Evolutionary conservation across 2,113 vertebrate genomes (phyloP).

Genomic region (Stomatorhinus ivindoensis): DNA sequence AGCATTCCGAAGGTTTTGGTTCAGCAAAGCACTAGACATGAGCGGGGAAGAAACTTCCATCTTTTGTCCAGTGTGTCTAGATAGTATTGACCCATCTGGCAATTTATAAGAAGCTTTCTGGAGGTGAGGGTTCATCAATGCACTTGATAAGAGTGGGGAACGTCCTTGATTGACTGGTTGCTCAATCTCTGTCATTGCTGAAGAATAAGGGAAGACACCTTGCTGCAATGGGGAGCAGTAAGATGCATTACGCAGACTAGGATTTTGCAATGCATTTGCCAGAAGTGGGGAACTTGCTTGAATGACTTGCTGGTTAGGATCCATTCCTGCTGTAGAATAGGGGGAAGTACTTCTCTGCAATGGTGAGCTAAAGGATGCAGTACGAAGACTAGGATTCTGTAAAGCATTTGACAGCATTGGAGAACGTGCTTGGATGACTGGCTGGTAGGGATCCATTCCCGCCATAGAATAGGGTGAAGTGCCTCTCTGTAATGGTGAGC

Average conservation of each 20-base stretch:
- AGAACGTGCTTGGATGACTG: not conserved
- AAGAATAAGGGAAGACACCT: constrained; percentile 17
- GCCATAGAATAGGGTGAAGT: constrained; percentile 39
- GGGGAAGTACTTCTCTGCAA: constrained; percentile 47
- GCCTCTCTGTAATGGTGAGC: constrained; percentile 48
- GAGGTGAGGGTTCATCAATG: constrained; percentile 36
- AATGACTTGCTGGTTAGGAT: not conserved
- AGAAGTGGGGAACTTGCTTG: constrained; percentile 29
- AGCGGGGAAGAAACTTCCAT: constrained; percentile 27
- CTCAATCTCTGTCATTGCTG: constrained; percentile 18
- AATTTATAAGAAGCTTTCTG: constrained; percentile 53
- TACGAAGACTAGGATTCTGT: constrained; percentile 47
- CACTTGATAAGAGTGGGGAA: constrained; percentile 48
- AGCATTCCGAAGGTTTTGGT: constrained; percentile 8
- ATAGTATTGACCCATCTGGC: constrained; percentile 42
- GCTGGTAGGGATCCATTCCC: not conserved
- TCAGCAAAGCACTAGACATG: constrained; percentile 33
- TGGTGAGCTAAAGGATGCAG: constrained; percentile 48
- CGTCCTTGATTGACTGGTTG: constrained; percentile 21
- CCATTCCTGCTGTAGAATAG: constrained; percentile 26
- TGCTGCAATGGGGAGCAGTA: constrained; percentile 49
- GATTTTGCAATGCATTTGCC: constrained; percentile 42
- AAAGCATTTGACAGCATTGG: constrained; percentile 32
- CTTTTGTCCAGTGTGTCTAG: constrained; percentile 28
- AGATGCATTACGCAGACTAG: constrained; percentile 44